Evolutionary conservation across 2,113 vertebrate species (phyloP).

Genomic region (Hymenochirus boettgeri): DNA sequence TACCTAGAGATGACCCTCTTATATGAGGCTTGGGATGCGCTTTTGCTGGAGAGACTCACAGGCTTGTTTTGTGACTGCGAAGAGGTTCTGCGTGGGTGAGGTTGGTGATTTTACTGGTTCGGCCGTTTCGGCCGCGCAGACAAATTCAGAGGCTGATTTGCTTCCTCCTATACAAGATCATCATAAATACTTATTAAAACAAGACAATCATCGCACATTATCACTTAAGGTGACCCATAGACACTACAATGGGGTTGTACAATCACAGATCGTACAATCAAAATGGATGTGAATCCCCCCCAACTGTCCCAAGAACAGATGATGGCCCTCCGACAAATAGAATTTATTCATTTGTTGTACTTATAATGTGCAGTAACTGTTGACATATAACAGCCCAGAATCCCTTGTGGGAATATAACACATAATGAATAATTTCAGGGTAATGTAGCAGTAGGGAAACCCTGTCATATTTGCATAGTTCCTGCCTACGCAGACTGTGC

Average conservation of each 20-base stretch:
- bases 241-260: not conserved
- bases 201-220: not conserved
- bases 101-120: slow-evolving; percentile 88
- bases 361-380: not conserved
- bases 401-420: not conserved
- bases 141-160: slow-evolving; percentile 94
- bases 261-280: too few species aligned
- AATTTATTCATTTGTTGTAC: too few species aligned
- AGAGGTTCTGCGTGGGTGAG: slow-evolving; percentile 90
- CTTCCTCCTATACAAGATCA: slow-evolving; percentile 84
- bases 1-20: slow-evolving; percentile 92
- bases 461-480: slow-evolving; percentile 58
- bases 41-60: slow-evolving; percentile 75
- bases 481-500: slow-evolving; percentile 59
- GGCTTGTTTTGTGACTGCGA: slow-evolving; percentile 86
- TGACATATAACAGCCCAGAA: not conserved
- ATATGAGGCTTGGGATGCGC: slow-evolving; percentile 87
- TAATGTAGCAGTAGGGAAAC: slow-evolving; percentile 49
- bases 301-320: not conserved
- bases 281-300: too few species aligned
- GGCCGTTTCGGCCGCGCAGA: slow-evolving; percentile 89
- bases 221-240: too few species aligned
- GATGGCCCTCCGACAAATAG: too few species aligned
- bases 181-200: slow-evolving; percentile 41
- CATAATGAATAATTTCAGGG: not conserved